These are phyloP conservation scores for Eclectus roratus DNA, from an alignment of 2,113 vertebrate species.

Conservation along the genomic window DNA sequence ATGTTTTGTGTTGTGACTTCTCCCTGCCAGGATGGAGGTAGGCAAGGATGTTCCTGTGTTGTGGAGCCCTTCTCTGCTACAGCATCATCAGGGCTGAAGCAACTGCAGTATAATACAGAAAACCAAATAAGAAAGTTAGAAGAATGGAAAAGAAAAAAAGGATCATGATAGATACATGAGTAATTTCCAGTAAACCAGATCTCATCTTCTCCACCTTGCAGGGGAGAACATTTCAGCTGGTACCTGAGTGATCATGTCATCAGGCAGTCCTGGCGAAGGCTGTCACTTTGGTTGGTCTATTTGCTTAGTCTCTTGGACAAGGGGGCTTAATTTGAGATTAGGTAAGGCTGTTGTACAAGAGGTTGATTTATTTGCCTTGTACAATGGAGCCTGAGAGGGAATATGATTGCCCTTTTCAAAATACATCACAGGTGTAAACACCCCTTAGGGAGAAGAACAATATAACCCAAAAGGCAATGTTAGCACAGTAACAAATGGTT, in stretches of 20 bases:
- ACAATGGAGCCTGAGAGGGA: not conserved
- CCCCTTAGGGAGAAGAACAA: slow-evolving; percentile 26
- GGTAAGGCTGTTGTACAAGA: not conserved
- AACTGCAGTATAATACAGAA: not conserved
- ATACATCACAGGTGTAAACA: slow-evolving; percentile 1
- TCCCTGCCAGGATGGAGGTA: not conserved
- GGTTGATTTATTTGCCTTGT: slow-evolving; percentile 43
- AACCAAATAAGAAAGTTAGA: not conserved
- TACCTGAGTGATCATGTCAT: fast-evolving
- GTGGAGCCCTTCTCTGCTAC: not conserved
- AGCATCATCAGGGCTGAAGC: not conserved
- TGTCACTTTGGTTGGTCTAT: fast-evolving
- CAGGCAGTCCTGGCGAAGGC: not conserved
- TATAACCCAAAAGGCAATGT: slow-evolving; percentile 42
- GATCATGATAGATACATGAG: not conserved
- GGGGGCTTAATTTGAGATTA: not conserved
- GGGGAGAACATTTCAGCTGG: not conserved
- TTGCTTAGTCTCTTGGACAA: not conserved
- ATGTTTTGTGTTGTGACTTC: not conserved
- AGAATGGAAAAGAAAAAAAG: not conserved
- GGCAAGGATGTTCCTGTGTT: not conserved
- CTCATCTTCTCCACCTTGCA: not conserved
- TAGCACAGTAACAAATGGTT: slow-evolving; percentile 38
- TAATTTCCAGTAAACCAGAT: not conserved
- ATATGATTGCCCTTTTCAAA: slow-evolving; percentile 51